Evolutionary conservation across 2,888 invertebrate genomes (phyloP).

Genomic region (Rhimphoctona megacephalus): DNA sequence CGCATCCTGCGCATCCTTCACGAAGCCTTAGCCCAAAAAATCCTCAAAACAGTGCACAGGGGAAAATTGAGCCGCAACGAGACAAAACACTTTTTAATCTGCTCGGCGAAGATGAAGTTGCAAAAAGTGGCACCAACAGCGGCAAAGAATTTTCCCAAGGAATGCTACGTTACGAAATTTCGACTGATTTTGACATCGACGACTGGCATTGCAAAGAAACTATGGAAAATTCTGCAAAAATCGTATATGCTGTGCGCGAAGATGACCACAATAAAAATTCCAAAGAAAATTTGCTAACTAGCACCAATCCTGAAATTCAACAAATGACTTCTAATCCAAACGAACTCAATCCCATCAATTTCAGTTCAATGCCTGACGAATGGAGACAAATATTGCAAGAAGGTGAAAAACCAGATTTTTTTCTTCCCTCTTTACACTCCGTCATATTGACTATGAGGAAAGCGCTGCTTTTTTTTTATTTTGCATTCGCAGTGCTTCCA

Average conservation of each 20-base stretch:
- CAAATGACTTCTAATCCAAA: neutral
- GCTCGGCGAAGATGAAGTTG: constrained; percentile 1
- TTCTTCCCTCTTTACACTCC: neutral
- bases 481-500: too few species aligned
- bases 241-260: neutral
- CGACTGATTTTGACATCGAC: constrained; percentile 35
- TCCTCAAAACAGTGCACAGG: neutral
- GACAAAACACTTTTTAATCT: constrained; percentile 24
- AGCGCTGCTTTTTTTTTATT: too few species aligned
- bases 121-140: constrained; percentile 1
- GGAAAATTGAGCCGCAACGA: constrained; percentile 4
- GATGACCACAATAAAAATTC: neutral
- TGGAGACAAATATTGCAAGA: constrained; percentile 19
- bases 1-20: neutral
- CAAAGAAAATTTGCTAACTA: neutral
- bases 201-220: constrained; percentile 41
- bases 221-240: constrained; percentile 25
- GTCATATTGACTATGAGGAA: too few species aligned
- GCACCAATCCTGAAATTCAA: neutral
- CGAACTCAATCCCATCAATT: neutral
- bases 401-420: neutral
- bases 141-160: constrained; percentile 28
- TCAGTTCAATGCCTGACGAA: constrained; percentile 4
- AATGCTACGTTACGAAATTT: constrained; percentile 29
- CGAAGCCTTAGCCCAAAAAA: neutral